Percentiles rank a stretch among this genome's conserved stretches.
phyloP scores from a whole-genome alignment of 2,797 vertebrate genomes.

The Galago senegalensis region DNA sequence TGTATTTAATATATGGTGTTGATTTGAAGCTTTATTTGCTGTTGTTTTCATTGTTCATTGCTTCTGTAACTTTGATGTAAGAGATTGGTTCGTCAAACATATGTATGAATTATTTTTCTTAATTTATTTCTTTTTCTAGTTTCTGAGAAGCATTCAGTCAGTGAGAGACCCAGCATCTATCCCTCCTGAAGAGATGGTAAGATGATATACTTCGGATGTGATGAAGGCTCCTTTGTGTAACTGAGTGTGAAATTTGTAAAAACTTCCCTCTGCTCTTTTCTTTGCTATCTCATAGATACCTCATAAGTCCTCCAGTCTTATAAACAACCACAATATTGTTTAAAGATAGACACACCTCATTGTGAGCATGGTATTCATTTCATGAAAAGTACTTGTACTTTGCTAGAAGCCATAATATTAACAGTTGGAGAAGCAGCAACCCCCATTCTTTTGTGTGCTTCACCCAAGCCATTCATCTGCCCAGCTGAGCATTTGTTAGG shows the following conservation, averaged over 20 bases:
- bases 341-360: not conserved
- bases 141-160: slow-evolving; percentile 92
- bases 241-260: not conserved
- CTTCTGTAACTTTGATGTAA: not conserved
- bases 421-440: not conserved
- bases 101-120: not conserved
- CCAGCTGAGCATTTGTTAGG: not conserved
- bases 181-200: slow-evolving; percentile 95
- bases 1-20: not conserved
- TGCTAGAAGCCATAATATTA: not conserved
- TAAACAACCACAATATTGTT: not conserved
- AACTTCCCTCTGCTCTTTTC: not conserved
- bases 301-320: not conserved
- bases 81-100: not conserved
- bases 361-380: not conserved
- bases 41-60: not conserved
- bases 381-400: not conserved
- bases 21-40: not conserved
- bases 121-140: slow-evolving; percentile 89
- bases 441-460: not conserved
- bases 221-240: not conserved
- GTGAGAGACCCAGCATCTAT: slow-evolving; percentile 92
- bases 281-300: not conserved
- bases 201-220: not conserved
- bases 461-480: no score